Base-by-base conservation (phyloP, 1,140 invertebrate species). In the Calosoma granatense region DNA sequence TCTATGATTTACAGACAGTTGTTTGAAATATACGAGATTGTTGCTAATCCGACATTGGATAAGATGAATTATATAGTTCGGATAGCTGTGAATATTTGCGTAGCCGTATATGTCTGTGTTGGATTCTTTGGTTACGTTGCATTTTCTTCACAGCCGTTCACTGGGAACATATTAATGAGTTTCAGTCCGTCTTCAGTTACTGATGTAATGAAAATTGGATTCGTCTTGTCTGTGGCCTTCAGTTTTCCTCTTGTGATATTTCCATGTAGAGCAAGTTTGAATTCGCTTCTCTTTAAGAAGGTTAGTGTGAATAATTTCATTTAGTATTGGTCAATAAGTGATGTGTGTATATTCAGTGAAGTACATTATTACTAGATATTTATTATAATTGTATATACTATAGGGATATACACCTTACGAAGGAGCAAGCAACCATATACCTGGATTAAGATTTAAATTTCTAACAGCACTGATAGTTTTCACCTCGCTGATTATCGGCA, bases 191-290 rank as follows among this genome's bases (percentile, higher is more conserved):
- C 89, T 15, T 73, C 88, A 59, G 78, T 85, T 22, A 91, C 89
- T 61, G 87, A 94, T 73, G 75, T 90, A 22, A 92, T 96, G 60
- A 94, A 95, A 78, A 76, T 97, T 60, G 91, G 92, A 22, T 98
- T 98, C 78, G 87, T 98, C 1, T 75, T 97, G 51, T 97, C 94
- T 0, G 81, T 98, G 36, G 92, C 92, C 17, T 88, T 97, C 66
- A 96, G 92, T 70, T 97, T 98, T 76, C 96, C 95, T 11, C 77
- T 98, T 54, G 91, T 97, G 55, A 91, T 98, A 69, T 98, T 97
- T 75, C 95, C 96, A 9, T 97, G 94, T 70, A 75, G 96, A 59
- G 90, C 90, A 3, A 95, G 92, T 72, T 75, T 98, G 2, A 90
- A 95, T 74, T 98, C 94, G 0, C 79, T 98, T 52, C 69, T 97